Evolutionary conservation across 2,888 invertebrate genomes (phyloP), one percentile per base, ranked within the genome.

Genomic region (Zaprionus lineosus): DNA sequence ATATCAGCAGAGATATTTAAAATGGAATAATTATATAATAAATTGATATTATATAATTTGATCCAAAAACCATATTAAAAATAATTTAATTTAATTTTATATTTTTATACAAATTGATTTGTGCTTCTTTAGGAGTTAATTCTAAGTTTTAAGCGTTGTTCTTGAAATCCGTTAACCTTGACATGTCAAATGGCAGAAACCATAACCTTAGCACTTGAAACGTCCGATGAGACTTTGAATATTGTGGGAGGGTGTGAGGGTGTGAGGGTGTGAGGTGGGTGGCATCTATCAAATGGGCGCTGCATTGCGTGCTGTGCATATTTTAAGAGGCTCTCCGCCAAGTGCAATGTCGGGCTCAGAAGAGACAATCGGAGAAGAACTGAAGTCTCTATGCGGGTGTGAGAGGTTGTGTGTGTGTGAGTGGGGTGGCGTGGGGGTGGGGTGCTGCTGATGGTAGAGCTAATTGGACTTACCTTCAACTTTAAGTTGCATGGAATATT

Each of bases 381-480:
- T n/a, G n/a, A n/a, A n/a, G n/a, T n/a, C n/a, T n/a, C n/a, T n/a
- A n/a, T n/a, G n/a, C n/a, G n/a, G n/a, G n/a, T n/a, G n/a, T n/a
- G n/a, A n/a, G n/a, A n/a, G n/a, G n/a, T n/a, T n/a, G n/a, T n/a
- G n/a, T n/a, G n/a, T n/a, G n/a, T n/a, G n/a, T n/a, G n/a, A n/a
- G n/a, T n/a, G n/a, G n/a, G n/a, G n/a, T n/a, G n/a, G n/a, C n/a
- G n/a, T n/a, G n/a, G n/a, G n/a, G n/a, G n/a, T n/a, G n/a, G n/a
- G n/a, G n/a, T n/a, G n/a, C n/a, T n/a, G n/a, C n/a, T n/a, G n/a
- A n/a, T n/a, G n/a, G n/a, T n/a, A n/a, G n/a, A n/a, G n/a, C n/a
- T 70, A 78, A 75, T 78, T 77, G 73, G 55, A 70, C 78, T 75
- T 61, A 78, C 78, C 78, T 78, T 78, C 78, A 63, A 51, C 68